A percentile compares a stretch with the other conserved stretches of the same genome.
Conservation (phyloP, 2,888 invertebrate species). For the Spodoptera exigua region DNA sequence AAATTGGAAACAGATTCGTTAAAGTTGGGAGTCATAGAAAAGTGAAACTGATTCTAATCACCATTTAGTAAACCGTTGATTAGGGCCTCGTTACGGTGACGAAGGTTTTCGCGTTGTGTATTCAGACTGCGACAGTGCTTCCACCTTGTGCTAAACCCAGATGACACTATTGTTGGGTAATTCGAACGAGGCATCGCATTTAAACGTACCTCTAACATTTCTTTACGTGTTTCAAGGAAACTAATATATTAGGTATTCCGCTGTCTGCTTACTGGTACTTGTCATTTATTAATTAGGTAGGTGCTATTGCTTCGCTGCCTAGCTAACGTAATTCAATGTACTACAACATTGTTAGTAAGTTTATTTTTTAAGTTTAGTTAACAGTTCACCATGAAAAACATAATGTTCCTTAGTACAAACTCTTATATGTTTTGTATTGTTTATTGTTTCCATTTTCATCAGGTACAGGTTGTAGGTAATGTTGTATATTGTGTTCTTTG, state of each 20-base stretch:
- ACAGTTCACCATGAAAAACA: no score
- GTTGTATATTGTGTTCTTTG: no score
- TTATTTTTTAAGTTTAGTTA: no score
- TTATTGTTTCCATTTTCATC: no score
- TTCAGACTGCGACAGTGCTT: conserved; percentile 10
- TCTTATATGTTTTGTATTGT: no score
- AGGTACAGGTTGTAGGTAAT: no score
- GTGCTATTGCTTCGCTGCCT: conserved; percentile 25
- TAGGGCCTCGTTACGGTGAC: conserved; percentile 13
- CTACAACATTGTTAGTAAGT: no score
- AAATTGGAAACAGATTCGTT: conserved; percentile 42
- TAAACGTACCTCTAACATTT: conserved; percentile 3
- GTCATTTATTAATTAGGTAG: conserved; percentile 35
- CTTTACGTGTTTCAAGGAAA: conserved; percentile 4
- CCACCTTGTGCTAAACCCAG: not conserved
- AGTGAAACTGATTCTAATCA: conserved; percentile 52
- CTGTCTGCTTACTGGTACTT: conserved; percentile 6
- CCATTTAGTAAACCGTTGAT: conserved; percentile 17
- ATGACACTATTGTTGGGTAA: conserved; percentile 11
- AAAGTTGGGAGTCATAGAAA: conserved; percentile 27
- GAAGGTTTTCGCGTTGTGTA: conserved; percentile 6
- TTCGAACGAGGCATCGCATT: not conserved
- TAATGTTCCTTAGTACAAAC: no score
- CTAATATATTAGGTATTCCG: conserved; percentile 4
- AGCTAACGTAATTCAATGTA: no score